These are phyloP conservation scores for Pandemis corylana DNA, from an alignment of 2,888 invertebrate genomes.

Conservation along the genomic window DNA sequence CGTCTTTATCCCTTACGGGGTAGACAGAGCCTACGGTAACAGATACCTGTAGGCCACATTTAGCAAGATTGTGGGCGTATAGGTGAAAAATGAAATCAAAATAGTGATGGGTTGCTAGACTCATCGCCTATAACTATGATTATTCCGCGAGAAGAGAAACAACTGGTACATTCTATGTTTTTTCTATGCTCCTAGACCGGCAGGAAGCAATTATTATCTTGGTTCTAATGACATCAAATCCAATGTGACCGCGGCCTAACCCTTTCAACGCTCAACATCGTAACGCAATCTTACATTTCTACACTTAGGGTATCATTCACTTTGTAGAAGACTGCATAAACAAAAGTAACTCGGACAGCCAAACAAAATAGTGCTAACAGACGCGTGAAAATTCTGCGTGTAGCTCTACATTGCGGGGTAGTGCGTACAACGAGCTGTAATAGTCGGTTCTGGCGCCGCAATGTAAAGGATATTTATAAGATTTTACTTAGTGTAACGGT, in stretches of 20 bases:
- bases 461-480: neutral
- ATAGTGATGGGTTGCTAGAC: too few species aligned
- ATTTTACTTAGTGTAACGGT: neutral
- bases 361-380: slow-evolving; percentile 13
- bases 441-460: neutral
- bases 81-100: too few species aligned
- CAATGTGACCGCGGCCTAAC: slow-evolving; percentile 5
- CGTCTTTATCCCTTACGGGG: too few species aligned
- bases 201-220: too few species aligned
- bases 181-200: too few species aligned
- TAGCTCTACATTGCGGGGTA: neutral
- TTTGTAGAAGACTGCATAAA: slow-evolving; percentile 7
- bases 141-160: too few species aligned
- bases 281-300: neutral
- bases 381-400: neutral
- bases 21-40: too few species aligned
- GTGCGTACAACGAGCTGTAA: neutral
- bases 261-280: slow-evolving; percentile 1
- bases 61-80: too few species aligned
- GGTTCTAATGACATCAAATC: neutral
- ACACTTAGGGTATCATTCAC: slow-evolving; percentile 3
- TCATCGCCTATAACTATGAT: too few species aligned
- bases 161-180: too few species aligned
- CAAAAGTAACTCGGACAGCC: slow-evolving; percentile 12
- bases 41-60: too few species aligned